Conservation (phyloP, 1,140 invertebrate genomes). For the Varroa destructor region DNA sequence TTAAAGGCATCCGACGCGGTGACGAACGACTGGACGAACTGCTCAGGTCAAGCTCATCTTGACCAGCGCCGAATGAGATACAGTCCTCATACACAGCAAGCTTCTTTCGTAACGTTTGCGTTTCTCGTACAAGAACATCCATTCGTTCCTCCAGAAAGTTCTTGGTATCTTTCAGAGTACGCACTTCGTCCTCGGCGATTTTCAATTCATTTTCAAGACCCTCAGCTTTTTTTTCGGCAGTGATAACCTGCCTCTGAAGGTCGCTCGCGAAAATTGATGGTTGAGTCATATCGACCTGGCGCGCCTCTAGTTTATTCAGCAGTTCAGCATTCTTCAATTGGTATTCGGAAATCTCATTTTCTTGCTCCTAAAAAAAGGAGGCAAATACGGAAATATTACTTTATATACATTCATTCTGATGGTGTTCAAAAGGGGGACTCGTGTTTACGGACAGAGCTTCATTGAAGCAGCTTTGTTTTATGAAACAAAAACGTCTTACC, state of each 20-base stretch:
- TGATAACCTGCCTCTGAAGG: slow-evolving; percentile 19
- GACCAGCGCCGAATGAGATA: not conserved
- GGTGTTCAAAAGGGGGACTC: too few species aligned
- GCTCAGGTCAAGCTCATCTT: slow-evolving; percentile 6
- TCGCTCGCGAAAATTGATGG: slow-evolving; percentile 25
- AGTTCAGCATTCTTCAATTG: slow-evolving; percentile 10
- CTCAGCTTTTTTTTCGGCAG: slow-evolving; percentile 14
- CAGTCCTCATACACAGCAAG: slow-evolving; percentile 21
- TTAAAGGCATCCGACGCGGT: not conserved
- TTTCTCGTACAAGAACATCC: not conserved
- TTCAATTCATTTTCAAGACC: slow-evolving; percentile 8
- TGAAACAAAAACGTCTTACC: too few species aligned
- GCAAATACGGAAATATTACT: too few species aligned
- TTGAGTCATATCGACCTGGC: slow-evolving; percentile 21
- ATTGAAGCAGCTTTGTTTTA: too few species aligned
- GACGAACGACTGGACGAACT: not conserved
- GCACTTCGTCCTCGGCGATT: slow-evolving; percentile 22
- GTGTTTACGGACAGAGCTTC: too few species aligned
- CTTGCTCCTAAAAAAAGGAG: not conserved
- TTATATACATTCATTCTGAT: too few species aligned
- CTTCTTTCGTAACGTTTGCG: not conserved
- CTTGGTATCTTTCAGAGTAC: slow-evolving; percentile 10
- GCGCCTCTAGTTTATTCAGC: slow-evolving; percentile 16
- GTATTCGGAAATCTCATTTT: slow-evolving; percentile 11
- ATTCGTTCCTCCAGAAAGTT: slow-evolving; percentile 5